Conservation (phyloP, 2,797 vertebrate species). For the Takifugu ocellatus region DNA sequence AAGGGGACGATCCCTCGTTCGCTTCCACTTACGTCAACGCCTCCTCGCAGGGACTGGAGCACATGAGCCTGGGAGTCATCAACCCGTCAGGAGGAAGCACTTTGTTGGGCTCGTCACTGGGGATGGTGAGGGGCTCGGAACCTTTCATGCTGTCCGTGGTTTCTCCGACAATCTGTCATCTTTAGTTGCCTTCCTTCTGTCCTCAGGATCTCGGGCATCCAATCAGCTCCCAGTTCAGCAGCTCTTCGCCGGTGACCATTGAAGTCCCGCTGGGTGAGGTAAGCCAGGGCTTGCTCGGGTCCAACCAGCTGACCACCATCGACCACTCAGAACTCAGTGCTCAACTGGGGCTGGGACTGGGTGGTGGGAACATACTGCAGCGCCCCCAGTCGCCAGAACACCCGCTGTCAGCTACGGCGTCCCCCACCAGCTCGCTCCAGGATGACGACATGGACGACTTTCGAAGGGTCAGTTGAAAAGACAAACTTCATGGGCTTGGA, state of each 20-base stretch:
- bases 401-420: constrained; percentile 80
- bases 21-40: constrained; percentile 73
- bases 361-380: constrained; percentile 78
- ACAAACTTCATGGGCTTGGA: neutral
- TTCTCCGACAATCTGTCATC: neutral
- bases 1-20: constrained; percentile 77
- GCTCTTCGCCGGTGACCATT: constrained; percentile 89
- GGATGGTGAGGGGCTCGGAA: constrained; percentile 68
- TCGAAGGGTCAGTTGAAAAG: constrained; percentile 72
- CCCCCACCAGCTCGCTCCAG: constrained; percentile 84
- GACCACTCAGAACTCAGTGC: constrained; percentile 91
- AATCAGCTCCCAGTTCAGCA: constrained; percentile 86
- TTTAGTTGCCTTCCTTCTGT: fast-evolving
- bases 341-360: constrained; percentile 86
- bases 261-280: constrained; percentile 86
- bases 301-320: constrained; percentile 87
- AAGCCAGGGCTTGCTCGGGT: constrained; percentile 80
- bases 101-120: constrained; percentile 70
- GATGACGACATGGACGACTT: constrained; percentile 89
- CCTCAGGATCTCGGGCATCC: constrained; percentile 84
- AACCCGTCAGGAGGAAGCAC: constrained; percentile 67
- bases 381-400: constrained; percentile 81
- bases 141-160: neutral
- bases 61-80: constrained; percentile 75
- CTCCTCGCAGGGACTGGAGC: constrained; percentile 71